A percentile compares a stretch with the other conserved stretches of the same genome.
These are phyloP conservation scores for Amphiura filiformis DNA, from an alignment of 35 echinoderm and acorn worm species.

Conservation along the genomic window DNA sequence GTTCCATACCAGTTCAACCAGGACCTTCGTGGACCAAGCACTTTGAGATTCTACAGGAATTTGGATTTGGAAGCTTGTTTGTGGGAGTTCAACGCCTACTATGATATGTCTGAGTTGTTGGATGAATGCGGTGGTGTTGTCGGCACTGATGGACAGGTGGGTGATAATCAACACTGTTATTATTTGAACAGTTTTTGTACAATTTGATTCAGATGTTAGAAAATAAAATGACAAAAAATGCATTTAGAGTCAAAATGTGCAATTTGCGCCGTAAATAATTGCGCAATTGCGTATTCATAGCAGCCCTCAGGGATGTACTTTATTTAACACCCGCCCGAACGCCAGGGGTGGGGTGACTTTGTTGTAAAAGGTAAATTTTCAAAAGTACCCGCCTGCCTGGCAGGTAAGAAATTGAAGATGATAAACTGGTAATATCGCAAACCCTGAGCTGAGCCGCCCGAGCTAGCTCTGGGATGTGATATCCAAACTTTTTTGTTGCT, in stretches of 20 bases:
- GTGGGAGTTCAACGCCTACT: constrained; percentile 96
- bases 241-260: background rate
- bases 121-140: constrained; percentile 85
- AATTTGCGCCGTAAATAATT: background rate
- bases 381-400: no score
- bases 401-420: no score
- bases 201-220: no score
- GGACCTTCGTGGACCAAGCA: constrained; percentile 59
- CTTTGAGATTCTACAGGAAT: constrained; percentile 96
- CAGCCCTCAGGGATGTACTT: no score
- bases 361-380: no score
- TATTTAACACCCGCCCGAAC: no score
- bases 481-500: no score
- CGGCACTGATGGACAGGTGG: constrained; percentile 97
- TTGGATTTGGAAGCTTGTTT: constrained; percentile 93
- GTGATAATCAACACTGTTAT: background rate
- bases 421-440: no score
- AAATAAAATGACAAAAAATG: no score
- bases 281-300: background rate
- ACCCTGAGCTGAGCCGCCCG: no score
- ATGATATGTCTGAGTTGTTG: constrained; percentile 96
- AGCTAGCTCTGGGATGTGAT: no score
- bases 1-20: constrained; percentile 84
- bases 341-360: no score
- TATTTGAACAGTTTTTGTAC: background rate